Evolutionary conservation across 1,140 invertebrate genomes (phyloP).

Genomic region (Eulimnadia texana): DNA sequence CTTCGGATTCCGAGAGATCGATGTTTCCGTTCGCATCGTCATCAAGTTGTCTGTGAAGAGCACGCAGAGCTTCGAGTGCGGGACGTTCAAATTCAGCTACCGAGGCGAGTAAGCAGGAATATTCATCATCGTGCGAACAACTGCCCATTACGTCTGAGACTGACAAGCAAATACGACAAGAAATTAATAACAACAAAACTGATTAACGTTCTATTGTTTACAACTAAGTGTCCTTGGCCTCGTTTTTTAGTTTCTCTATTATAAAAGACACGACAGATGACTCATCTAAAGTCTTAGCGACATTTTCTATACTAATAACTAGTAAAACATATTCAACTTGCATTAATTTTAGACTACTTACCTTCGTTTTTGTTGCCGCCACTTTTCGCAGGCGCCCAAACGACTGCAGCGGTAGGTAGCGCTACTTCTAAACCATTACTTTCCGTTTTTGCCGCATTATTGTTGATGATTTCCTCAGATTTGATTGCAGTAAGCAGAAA

Average conservation of each 20-base stretch:
- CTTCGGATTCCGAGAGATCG: slow-evolving; percentile 84
- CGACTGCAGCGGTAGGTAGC: not conserved
- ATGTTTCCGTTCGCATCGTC: slow-evolving; percentile 90
- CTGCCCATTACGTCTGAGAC: not conserved
- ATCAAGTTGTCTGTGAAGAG: slow-evolving; percentile 74
- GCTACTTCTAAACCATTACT: not conserved
- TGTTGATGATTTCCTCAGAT: too few species aligned
- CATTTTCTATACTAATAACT: not conserved
- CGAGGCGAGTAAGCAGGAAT: slow-evolving; percentile 2
- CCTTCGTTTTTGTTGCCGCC: not conserved
- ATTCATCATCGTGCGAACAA: slow-evolving; percentile 4
- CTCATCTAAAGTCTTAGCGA: too few species aligned
- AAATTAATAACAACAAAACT: too few species aligned
- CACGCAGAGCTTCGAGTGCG: slow-evolving; percentile 62
- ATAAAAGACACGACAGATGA: too few species aligned
- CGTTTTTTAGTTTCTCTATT: too few species aligned
- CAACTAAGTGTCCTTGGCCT: not conserved
- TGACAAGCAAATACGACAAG: not conserved
- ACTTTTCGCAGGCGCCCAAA: not conserved
- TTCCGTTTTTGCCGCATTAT: not conserved
- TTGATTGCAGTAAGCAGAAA: too few species aligned
- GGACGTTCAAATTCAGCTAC: slow-evolving; percentile 6
- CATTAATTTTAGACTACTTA: not conserved
- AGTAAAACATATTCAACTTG: not conserved
- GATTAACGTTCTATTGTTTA: too few species aligned